phyloP scores from a whole-genome alignment of 1,140 invertebrate species.

The Halictus rubicundus region DNA sequence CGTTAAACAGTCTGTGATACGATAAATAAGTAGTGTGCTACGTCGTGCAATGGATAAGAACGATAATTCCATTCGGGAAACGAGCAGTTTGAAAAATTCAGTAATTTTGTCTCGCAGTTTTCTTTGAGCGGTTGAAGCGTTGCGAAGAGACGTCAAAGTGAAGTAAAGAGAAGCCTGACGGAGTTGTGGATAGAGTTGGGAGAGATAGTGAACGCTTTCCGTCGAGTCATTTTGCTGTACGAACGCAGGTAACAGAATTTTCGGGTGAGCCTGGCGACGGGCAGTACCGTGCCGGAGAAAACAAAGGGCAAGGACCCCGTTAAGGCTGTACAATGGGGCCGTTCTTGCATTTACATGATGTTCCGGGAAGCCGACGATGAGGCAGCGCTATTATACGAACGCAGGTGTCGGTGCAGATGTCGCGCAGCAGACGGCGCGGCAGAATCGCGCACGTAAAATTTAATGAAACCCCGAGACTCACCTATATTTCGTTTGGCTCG shows the following conservation, averaged over 20 bases:
- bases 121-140: no score
- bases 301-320: slow-evolving; percentile 35
- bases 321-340: slow-evolving; percentile 10
- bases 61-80: no score
- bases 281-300: background rate
- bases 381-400: slow-evolving; percentile 52
- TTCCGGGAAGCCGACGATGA: slow-evolving; percentile 46
- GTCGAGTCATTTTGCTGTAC: background rate
- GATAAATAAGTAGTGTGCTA: no score
- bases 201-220: background rate
- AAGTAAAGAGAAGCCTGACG: no score
- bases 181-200: no score
- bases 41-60: no score
- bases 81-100: no score
- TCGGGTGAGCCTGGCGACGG: background rate
- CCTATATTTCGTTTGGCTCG: slow-evolving; percentile 14
- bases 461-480: slow-evolving; percentile 37
- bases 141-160: no score
- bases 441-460: slow-evolving; percentile 49
- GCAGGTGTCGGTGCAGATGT: slow-evolving; percentile 73
- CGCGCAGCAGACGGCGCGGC: slow-evolving; percentile 52
- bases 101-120: no score
- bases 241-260: background rate
- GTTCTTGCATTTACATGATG: slow-evolving; percentile 54
- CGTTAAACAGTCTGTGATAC: no score